A percentile compares a stretch with the other conserved stretches of the same genome.
Conservation (phyloP, 2,113 vertebrate genomes). For the Agelaius tricolor region DNA sequence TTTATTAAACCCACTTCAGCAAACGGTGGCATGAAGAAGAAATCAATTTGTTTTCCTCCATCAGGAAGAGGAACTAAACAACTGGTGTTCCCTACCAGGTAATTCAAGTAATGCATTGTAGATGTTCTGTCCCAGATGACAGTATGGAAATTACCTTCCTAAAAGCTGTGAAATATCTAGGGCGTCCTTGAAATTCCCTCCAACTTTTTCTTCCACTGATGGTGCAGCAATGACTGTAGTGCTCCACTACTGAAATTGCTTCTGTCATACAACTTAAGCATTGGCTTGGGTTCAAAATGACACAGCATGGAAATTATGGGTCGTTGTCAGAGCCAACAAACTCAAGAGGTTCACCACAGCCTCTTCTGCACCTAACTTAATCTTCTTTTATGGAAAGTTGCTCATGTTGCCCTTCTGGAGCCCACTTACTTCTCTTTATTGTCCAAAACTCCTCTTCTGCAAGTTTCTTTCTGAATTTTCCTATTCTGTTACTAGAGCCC, state of each 20-base stretch:
- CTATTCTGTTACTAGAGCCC: not conserved
- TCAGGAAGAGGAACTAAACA: not conserved
- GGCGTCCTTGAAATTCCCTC: not conserved
- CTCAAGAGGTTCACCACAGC: not conserved
- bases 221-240: not conserved
- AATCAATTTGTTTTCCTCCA: not conserved
- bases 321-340: not conserved
- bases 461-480: not conserved
- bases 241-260: not conserved
- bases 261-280: not conserved
- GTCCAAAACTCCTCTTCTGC: not conserved
- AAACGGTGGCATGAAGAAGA: constrained; percentile 7
- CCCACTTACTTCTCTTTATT: not conserved
- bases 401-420: not conserved
- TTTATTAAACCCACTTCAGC: constrained; percentile 25
- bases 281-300: not conserved
- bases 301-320: not conserved
- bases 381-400: not conserved
- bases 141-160: not conserved
- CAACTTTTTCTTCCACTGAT: not conserved
- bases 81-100: not conserved
- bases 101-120: not conserved
- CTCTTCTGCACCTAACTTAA: not conserved
- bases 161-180: not conserved
- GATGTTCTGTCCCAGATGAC: not conserved